These are phyloP conservation scores for Aquatica leii DNA, from an alignment of 2,888 invertebrate genomes.

Conservation along the genomic window DNA sequence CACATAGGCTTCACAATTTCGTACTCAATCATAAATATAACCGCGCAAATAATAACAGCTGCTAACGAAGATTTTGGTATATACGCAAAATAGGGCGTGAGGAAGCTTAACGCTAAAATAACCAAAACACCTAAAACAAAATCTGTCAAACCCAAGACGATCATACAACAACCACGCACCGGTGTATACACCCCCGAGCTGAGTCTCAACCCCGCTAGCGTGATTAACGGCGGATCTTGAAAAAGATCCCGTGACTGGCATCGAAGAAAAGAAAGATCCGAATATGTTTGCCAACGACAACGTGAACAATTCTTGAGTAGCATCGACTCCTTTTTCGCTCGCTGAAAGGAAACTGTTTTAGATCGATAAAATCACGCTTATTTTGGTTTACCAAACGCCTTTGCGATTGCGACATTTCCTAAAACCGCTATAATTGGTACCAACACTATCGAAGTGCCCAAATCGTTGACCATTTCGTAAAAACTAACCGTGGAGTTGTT, in stretches of 20 bases:
- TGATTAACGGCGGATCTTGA: constrained; percentile 93
- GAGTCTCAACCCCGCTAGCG: constrained; percentile 92
- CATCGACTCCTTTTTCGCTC: constrained; percentile 81
- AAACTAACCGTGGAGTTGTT: constrained; percentile 65
- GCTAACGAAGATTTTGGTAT: constrained; percentile 90
- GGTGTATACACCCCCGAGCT: constrained; percentile 85
- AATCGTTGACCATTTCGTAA: constrained; percentile 66
- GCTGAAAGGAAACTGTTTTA: constrained; percentile 70
- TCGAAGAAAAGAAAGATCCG: constrained; percentile 88
- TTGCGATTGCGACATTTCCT: constrained; percentile 84
- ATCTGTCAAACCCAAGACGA: too few relatives aligned
- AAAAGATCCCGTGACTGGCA: constrained; percentile 91
- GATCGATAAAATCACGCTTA: constrained; percentile 59
- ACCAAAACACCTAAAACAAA: constrained; percentile 85
- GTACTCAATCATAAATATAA: constrained; percentile 94
- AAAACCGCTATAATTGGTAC: constrained; percentile 79
- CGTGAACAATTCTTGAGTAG: constrained; percentile 89
- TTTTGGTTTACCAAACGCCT: constrained; percentile 76
- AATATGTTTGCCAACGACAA: constrained; percentile 85
- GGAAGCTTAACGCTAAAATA: constrained; percentile 80
- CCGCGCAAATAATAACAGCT: constrained; percentile 94
- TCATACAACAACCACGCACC: too few relatives aligned
- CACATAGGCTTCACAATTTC: constrained; percentile 87
- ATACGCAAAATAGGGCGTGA: constrained; percentile 89
- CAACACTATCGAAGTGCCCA: constrained; percentile 74